Conservation (phyloP, 2,797 vertebrate genomes). For the Kryptopterus vitreolus region DNA sequence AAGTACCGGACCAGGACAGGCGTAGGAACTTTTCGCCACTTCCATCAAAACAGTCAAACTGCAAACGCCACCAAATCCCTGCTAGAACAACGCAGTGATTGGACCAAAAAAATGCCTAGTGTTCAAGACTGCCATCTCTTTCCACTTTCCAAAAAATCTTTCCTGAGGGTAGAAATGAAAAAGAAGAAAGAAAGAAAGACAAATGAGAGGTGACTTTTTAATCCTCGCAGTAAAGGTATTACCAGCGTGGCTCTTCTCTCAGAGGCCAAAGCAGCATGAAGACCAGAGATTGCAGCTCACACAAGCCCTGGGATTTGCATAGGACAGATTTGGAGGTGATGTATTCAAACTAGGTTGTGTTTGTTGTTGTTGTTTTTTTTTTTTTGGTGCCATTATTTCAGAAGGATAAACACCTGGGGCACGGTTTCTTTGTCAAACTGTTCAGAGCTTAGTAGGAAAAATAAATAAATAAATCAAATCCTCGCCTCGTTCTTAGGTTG, state of each 20-base stretch:
- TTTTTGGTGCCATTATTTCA: neutral
- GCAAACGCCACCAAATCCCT: neutral
- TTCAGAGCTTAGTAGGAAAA: no score
- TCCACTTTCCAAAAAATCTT: neutral
- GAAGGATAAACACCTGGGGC: neutral
- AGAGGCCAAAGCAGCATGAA: slow-evolving; percentile 9
- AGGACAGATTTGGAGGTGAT: neutral
- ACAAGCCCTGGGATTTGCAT: slow-evolving; percentile 4
- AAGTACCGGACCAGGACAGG: neutral
- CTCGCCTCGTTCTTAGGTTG: neutral
- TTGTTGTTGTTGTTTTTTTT: no score
- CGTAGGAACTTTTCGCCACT: neutral
- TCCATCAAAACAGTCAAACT: neutral
- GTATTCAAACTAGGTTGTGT: neutral
- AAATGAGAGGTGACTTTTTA: neutral
- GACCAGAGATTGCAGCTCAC: neutral
- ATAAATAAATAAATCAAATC: no score
- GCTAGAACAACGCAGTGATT: neutral
- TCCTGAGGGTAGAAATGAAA: neutral
- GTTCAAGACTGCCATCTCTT: no score
- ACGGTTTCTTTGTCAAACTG: no score
- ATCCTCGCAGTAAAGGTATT: neutral
- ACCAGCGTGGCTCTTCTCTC: slow-evolving; percentile 2
- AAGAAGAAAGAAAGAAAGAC: neutral
- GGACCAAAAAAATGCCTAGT: no score